Conservation (phyloP, 1,140 invertebrate genomes). For the Chironomus tepperi region DNA sequence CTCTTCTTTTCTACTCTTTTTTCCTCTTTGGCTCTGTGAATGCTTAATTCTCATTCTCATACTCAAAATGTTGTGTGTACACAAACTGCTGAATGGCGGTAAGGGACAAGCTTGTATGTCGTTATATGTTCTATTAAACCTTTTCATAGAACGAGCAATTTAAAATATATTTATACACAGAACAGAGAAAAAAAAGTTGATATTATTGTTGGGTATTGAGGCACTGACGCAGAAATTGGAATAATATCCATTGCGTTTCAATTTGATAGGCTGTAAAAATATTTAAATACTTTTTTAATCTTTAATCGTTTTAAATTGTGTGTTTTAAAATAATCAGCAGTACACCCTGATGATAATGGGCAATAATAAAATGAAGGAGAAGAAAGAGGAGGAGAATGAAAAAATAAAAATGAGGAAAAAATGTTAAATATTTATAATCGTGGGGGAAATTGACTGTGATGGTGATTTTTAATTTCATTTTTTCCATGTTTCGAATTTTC, state of each 20-base stretch:
- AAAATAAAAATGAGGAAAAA: neutral
- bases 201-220: neutral
- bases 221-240: constrained; percentile 2
- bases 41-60: no score
- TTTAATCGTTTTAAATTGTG: constrained; percentile 24
- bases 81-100: neutral
- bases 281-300: constrained; percentile 9
- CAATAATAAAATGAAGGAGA: neutral
- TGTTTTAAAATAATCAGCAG: constrained; percentile 18
- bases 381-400: neutral
- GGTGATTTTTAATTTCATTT: constrained; percentile 14
- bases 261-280: constrained; percentile 8
- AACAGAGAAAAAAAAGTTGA: neutral
- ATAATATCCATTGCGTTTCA: constrained; percentile 10
- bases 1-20: neutral
- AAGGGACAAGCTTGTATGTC: neutral
- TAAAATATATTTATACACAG: neutral
- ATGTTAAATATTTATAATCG: constrained; percentile 1
- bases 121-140: neutral
- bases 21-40: neutral
- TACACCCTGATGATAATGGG: neutral
- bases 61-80: neutral
- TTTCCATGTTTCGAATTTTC: neutral
- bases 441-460: constrained; percentile 6
- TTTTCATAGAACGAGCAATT: neutral